A percentile compares a stretch with the other conserved stretches of the same genome.
phyloP scores from a whole-genome alignment of 2,113 vertebrate species.

The Neolamprologus falcicula region DNA sequence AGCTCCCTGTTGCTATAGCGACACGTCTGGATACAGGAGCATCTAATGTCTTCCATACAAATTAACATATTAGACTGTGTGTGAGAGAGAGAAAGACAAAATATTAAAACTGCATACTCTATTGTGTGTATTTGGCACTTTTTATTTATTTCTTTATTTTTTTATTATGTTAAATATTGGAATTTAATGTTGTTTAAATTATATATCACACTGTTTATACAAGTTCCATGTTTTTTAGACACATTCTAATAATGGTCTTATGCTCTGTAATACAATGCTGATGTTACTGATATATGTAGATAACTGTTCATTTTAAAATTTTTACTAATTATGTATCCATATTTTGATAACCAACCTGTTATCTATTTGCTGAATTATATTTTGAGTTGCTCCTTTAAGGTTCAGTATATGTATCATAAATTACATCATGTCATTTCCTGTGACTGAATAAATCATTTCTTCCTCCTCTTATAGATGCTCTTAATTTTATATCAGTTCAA shows the following conservation, averaged over 20 bases:
- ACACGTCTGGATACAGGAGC: slow-evolving; percentile 52
- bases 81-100: background rate
- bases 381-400: background rate
- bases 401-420: no score
- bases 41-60: slow-evolving; percentile 39
- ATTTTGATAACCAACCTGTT: background rate
- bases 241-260: background rate
- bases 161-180: background rate
- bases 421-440: background rate
- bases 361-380: background rate
- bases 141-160: fast-evolving
- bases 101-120: background rate
- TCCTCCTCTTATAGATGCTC: background rate
- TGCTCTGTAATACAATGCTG: background rate
- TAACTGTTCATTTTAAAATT: fast-evolving
- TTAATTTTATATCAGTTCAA: background rate
- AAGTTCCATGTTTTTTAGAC: background rate
- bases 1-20: slow-evolving; percentile 55
- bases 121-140: background rate
- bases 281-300: background rate
- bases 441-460: background rate
- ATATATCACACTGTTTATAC: background rate
- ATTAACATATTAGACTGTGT: slow-evolving; percentile 2
- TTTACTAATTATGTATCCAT: background rate
- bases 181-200: background rate